Percentiles rank a stretch among this genome's conserved stretches.
phyloP scores from a whole-genome alignment of 2,888 invertebrate genomes.

The Sclerodermus sp. region DNA sequence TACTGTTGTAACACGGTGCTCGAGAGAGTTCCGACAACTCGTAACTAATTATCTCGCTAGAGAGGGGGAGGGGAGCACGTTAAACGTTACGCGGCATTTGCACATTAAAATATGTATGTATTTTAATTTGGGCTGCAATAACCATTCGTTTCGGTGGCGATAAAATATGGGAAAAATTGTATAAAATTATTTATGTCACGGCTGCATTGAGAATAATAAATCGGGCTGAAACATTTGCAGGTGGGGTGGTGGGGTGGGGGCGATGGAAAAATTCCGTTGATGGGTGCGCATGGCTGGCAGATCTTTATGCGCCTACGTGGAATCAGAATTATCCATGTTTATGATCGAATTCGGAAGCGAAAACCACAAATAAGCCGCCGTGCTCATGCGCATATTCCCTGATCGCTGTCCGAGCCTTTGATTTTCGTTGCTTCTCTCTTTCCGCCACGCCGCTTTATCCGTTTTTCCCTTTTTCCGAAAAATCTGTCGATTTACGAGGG shows the following conservation, averaged over 20 bases:
- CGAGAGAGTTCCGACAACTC: too few species aligned
- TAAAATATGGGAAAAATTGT: background rate
- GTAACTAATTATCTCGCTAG: background rate
- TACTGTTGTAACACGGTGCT: too few species aligned
- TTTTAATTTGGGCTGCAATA: background rate
- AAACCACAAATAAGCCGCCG: constrained; percentile 36
- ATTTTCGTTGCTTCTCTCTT: constrained; percentile 27
- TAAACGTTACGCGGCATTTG: background rate
- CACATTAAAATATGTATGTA: background rate
- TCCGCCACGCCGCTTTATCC: background rate
- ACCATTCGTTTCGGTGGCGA: background rate
- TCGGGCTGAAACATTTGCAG: background rate
- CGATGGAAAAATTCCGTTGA: too few species aligned
- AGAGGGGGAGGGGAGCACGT: too few species aligned
- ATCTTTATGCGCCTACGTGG: constrained; percentile 38
- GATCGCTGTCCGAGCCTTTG: constrained; percentile 32
- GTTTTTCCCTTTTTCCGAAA: constrained; percentile 33
- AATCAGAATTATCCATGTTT: constrained; percentile 38
- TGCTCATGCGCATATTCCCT: constrained; percentile 34
- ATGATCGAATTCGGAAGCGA: constrained; percentile 32
- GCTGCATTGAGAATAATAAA: background rate
- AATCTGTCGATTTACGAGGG: constrained; percentile 41
- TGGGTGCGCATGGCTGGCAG: background rate
- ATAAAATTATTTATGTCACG: background rate
- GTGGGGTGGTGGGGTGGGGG: background rate